phyloP scores from a whole-genome alignment of 2,888 invertebrate species.

The Octonoba sinensis region DNA sequence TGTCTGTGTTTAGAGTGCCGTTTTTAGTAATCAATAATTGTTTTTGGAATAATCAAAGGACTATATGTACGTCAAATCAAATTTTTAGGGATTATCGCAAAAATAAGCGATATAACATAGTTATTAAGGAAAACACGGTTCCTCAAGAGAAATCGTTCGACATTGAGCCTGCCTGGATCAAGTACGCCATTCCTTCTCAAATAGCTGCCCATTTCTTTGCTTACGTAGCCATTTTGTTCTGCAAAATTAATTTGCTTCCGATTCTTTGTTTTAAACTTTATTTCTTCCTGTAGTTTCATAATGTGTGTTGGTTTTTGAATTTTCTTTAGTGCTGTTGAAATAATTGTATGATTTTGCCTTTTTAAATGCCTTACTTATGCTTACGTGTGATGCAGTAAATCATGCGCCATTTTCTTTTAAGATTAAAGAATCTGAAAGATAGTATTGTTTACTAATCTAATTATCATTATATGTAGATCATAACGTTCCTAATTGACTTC shows the following conservation, averaged over 20 bases:
- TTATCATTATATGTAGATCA: too few relatives aligned
- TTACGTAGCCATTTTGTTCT: constrained; percentile 61
- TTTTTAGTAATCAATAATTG: constrained; percentile 9
- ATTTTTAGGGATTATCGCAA: constrained; percentile 39
- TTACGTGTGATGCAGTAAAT: too few relatives aligned
- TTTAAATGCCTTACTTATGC: too few relatives aligned
- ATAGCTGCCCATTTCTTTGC: constrained; percentile 32
- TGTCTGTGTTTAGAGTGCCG: background rate
- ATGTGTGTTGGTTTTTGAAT: background rate
- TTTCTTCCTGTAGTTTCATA: background rate
- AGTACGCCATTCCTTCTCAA: constrained; percentile 50
- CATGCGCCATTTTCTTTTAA: constrained; percentile 16
- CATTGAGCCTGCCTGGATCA: constrained; percentile 54
- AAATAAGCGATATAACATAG: constrained; percentile 51
- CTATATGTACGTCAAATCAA: constrained; percentile 12
- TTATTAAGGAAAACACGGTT: constrained; percentile 44
- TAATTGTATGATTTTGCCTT: background rate
- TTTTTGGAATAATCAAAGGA: constrained; percentile 11
- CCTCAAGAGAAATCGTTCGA: constrained; percentile 56
- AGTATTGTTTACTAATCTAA: background rate
- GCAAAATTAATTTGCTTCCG: constrained; percentile 28
- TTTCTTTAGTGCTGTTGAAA: background rate
- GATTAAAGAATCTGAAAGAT: background rate
- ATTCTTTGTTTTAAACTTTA: background rate
- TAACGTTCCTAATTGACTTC: too few relatives aligned